Percentiles rank a stretch among this genome's conserved stretches.
phyloP scores from a whole-genome alignment of 2,113 vertebrate species.

The Bagarius yarrelli region DNA sequence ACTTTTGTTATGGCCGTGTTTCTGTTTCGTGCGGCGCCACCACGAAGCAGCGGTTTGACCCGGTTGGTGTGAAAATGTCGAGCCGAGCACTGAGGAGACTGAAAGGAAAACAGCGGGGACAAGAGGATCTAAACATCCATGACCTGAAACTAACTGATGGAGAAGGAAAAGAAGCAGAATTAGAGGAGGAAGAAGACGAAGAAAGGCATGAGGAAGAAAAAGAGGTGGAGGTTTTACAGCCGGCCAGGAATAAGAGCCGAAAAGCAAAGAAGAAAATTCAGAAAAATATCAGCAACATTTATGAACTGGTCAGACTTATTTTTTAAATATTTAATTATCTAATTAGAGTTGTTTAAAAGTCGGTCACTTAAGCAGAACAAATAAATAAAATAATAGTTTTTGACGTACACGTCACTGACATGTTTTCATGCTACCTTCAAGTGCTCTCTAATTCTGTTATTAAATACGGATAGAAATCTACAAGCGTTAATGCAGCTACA shows the following conservation, averaged over 20 bases:
- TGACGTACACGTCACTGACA: background rate
- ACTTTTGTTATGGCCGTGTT: background rate
- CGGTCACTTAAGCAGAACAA: too few relatives aligned
- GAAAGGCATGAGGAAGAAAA: constrained; percentile 36
- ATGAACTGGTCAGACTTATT: constrained; percentile 78
- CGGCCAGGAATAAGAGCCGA: constrained; percentile 49
- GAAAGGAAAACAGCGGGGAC: constrained; percentile 84
- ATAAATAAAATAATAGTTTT: background rate
- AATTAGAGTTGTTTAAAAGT: background rate
- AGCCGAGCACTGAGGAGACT: constrained; percentile 84
- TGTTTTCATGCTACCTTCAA: background rate
- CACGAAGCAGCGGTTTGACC: background rate
- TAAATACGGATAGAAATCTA: background rate
- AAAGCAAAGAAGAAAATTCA: constrained; percentile 70
- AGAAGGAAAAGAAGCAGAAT: constrained; percentile 55
- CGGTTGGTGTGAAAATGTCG: constrained; percentile 73
- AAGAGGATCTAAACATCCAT: constrained; percentile 77
- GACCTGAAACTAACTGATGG: constrained; percentile 57
- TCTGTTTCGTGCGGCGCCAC: background rate
- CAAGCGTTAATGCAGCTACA: background rate
- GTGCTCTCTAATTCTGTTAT: background rate
- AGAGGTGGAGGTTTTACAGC: constrained; percentile 44
- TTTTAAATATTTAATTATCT: too few relatives aligned
- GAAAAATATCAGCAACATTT: constrained; percentile 80
- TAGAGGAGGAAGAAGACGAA: constrained; percentile 54